Base-by-base conservation (phyloP, 2,888 invertebrate species). In the Homarus gammarus region DNA sequence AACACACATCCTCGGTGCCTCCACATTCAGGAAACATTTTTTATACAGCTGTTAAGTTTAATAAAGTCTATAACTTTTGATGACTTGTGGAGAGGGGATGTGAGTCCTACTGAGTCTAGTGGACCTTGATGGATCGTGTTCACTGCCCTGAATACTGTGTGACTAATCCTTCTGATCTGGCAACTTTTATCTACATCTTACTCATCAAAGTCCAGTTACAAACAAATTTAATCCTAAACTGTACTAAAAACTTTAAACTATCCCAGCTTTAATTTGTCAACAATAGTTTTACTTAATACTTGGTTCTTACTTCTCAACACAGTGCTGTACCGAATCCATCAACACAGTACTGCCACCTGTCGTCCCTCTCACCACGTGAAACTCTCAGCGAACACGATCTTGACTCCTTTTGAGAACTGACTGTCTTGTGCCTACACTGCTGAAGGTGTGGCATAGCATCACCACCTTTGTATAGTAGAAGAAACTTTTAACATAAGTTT, bases 1-100 rank as follows among this genome's bases (percentile, higher is more conserved):
- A 31, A 27, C 82, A 61, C 81, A 83, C 78, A 49, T 31, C 78
- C 85, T 78, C 38, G 31, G 70, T 84, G 70, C 88, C 88, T 89
- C 83, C 77, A 79, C 64, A 40, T 84, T 77, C 83, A 84, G 88
- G 83, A 84, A 78, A 38, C 51, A 51, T 77, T 89, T 89, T n/a
- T 89, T 81, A 75, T 89, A 89, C 38, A 49, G n/a, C 88, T 88
- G 88, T 89, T 89, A 89, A 89, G 88, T 89, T 89, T 87, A 79
- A 70, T 6, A 72, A 79, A 79, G 86, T 87, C 78, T 87, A 87
- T 70, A 40, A 49, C 73, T 79, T 86, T 79, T 49, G 78, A 78
- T 49, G 44, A 87, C 72, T 38, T 51, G 72, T 83, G 83, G 83
- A 87, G 79, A 79, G 70, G 27, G 49, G 68, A 22, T 38, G 31